These are phyloP conservation scores for Oreonectes daqikongensis DNA, from an alignment of 2,797 vertebrate species.

Conservation along the genomic window DNA sequence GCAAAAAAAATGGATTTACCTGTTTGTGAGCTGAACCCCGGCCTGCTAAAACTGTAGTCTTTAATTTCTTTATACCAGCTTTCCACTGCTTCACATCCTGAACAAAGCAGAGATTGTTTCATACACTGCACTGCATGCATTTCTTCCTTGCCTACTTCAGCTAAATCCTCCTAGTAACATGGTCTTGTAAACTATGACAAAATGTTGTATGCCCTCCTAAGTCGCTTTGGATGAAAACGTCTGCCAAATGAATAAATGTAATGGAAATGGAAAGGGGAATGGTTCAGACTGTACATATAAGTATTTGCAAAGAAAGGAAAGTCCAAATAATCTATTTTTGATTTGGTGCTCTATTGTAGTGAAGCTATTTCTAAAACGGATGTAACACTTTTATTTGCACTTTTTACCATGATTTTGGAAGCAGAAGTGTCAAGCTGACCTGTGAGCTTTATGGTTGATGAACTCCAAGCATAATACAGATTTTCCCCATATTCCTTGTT, in stretches of 20 bases:
- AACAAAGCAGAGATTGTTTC: conserved; percentile 1
- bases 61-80: conserved; percentile 65
- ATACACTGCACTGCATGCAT: background rate
- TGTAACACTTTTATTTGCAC: background rate
- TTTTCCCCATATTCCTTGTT: conserved; percentile 67
- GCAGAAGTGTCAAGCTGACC: background rate
- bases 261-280: no score
- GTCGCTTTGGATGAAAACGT: no score
- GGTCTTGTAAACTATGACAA: no score
- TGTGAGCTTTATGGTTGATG: conserved; percentile 23
- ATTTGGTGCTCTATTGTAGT: background rate
- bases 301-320: background rate
- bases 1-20: conserved; percentile 53
- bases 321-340: no score
- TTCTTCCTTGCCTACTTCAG: no score
- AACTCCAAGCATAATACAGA: conserved; percentile 61
- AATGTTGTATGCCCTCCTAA: no score
- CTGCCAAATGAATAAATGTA: no score
- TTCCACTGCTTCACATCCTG: conserved; percentile 61
- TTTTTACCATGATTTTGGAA: background rate
- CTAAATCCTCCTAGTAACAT: no score
- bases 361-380: background rate
- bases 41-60: conserved; percentile 60
- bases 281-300: background rate
- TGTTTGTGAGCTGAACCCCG: conserved; percentile 59